Percentiles rank a stretch among this genome's conserved stretches.
Conservation (phyloP, 2,113 vertebrate genomes). For the Lontra canadensis region DNA sequence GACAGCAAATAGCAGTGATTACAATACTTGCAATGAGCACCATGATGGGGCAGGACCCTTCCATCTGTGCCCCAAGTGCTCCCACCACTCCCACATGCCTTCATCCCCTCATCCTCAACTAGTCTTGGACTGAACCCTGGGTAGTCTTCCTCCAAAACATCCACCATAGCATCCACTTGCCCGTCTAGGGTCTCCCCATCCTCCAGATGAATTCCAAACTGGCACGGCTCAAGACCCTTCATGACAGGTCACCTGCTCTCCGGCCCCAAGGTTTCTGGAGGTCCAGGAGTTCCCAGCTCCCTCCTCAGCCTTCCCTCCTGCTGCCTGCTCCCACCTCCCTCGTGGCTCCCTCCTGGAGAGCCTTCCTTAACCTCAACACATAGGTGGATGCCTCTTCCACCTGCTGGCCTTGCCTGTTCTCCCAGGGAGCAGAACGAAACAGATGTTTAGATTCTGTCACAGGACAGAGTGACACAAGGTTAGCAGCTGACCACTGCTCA, state of each 20-base stretch:
- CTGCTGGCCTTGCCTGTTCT: too few species aligned
- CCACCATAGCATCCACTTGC: too few species aligned
- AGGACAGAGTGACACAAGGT: not conserved
- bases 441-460: not conserved
- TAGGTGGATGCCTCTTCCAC: not conserved
- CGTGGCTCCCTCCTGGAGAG: too few species aligned
- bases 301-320: not conserved
- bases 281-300: not conserved
- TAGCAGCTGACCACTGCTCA: not conserved
- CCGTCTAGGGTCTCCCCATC: not conserved
- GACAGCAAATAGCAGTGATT: not conserved
- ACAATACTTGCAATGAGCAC: too few species aligned
- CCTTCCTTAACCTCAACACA: not conserved
- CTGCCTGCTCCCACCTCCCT: not conserved
- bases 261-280: not conserved
- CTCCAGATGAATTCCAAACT: not conserved
- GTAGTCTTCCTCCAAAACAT: not conserved
- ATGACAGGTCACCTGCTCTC: not conserved
- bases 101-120: not conserved
- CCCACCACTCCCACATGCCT: not conserved
- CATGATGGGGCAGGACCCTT: not conserved
- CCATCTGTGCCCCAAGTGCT: not conserved
- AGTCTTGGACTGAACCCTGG: not conserved
- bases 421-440: not conserved
- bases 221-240: not conserved